Percentiles rank a stretch among this genome's conserved stretches.
Conservation (phyloP, 2,113 vertebrate genomes). For the Aramus guarauna region DNA sequence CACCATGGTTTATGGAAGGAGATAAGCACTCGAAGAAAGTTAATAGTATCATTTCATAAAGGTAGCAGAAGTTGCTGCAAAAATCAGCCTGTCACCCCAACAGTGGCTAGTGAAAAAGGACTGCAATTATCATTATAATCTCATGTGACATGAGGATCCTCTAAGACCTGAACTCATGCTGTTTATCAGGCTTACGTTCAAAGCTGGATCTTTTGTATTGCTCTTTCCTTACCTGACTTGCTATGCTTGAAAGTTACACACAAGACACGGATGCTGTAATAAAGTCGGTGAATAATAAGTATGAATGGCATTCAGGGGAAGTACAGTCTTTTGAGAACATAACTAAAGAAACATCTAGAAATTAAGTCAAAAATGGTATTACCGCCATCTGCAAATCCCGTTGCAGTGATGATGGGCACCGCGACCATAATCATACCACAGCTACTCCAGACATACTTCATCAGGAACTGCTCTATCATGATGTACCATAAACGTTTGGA, state of each 20-base stretch:
- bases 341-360: not conserved
- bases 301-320: not conserved
- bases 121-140: not conserved
- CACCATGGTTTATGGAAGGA: not conserved
- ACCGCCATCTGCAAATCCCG: constrained; percentile 95
- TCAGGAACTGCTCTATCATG: constrained; percentile 98
- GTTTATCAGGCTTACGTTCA: not conserved
- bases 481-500: constrained; percentile 98
- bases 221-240: not conserved
- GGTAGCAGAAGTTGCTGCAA: not conserved
- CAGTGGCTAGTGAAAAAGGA: not conserved
- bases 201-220: not conserved
- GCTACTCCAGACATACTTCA: constrained; percentile 99
- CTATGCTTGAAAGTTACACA: not conserved
- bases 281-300: not conserved
- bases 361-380: constrained; percentile 42
- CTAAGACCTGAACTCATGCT: not conserved
- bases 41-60: not conserved
- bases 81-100: not conserved
- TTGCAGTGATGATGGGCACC: constrained; percentile 97
- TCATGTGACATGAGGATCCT: not conserved
- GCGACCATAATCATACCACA: constrained; percentile 97
- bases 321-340: not conserved
- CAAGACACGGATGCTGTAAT: not conserved
- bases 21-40: not conserved